phyloP scores from a whole-genome alignment of 2,797 vertebrate species.

The Etheostoma nigrum region DNA sequence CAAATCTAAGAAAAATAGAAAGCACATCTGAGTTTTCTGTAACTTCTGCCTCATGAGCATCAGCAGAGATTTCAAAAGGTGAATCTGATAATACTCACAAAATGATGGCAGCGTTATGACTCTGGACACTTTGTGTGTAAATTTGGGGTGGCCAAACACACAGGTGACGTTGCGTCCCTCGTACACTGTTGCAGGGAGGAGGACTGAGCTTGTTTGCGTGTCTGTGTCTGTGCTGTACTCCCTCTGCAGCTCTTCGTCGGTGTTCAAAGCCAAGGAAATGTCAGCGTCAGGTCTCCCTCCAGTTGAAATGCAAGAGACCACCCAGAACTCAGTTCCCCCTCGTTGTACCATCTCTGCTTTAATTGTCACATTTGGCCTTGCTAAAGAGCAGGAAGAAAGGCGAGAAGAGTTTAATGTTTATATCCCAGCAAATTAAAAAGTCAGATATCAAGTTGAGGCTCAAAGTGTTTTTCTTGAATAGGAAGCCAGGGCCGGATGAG shows the following conservation, averaged over 20 bases:
- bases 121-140: constrained; percentile 55
- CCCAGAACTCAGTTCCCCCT: constrained; percentile 73
- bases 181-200: constrained; percentile 60
- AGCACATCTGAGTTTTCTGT: constrained; percentile 10
- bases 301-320: constrained; percentile 81
- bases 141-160: constrained; percentile 76
- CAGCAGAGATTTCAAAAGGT: constrained; percentile 6
- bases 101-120: constrained; percentile 71
- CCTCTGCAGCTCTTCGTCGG: constrained; percentile 42
- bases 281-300: constrained; percentile 80
- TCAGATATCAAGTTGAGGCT: constrained; percentile 62
- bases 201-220: constrained; percentile 52
- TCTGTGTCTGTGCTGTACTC: constrained; percentile 39
- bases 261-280: constrained; percentile 74
- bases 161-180: constrained; percentile 78
- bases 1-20: constrained; percentile 71
- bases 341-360: constrained; percentile 67
- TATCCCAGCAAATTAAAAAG: constrained; percentile 73
- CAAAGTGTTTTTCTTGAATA: constrained; percentile 64
- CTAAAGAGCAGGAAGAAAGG: constrained; percentile 70
- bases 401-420: constrained; percentile 65
- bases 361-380: constrained; percentile 76
- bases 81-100: constrained; percentile 70
- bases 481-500: constrained; percentile 73
- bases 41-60: constrained; percentile 7